A percentile compares a stretch with the other conserved stretches of the same genome.
Conservation (phyloP, 2,888 invertebrate species). For the Disparrhopalites patrizii region DNA sequence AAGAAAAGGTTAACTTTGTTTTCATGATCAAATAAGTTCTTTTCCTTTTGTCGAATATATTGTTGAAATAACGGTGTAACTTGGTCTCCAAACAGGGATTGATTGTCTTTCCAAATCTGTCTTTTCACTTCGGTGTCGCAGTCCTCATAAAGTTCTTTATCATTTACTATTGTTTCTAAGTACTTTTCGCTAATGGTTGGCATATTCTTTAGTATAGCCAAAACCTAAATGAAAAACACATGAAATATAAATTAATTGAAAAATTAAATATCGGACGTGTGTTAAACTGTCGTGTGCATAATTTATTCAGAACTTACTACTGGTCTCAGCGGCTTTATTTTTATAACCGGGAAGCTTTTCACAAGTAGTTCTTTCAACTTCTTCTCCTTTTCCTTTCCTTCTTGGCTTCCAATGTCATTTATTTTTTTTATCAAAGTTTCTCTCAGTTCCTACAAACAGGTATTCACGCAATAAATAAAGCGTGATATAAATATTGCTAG, state of each 20-base stretch:
- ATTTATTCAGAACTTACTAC: constrained; percentile 62
- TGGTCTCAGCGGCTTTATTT: constrained; percentile 83
- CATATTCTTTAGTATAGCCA: constrained; percentile 89
- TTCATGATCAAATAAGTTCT: constrained; percentile 79
- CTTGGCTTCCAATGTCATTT: constrained; percentile 69
- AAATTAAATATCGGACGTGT: background rate
- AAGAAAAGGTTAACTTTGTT: constrained; percentile 82
- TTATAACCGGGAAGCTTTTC: constrained; percentile 90
- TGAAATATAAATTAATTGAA: background rate
- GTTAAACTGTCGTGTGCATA: background rate
- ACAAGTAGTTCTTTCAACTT: constrained; percentile 83
- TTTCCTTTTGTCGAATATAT: constrained; percentile 91
- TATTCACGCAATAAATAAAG: background rate
- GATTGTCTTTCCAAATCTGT: constrained; percentile 98
- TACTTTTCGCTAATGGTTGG: constrained; percentile 90
- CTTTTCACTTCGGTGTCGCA: constrained; percentile 95
- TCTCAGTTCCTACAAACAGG: constrained; percentile 57
- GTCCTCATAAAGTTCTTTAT: constrained; percentile 84
- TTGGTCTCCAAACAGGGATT: constrained; percentile 93
- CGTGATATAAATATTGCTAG: background rate
- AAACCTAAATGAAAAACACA: constrained; percentile 33
- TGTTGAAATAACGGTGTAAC: constrained; percentile 90
- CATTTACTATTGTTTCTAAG: constrained; percentile 56
- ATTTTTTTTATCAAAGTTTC: constrained; percentile 73
- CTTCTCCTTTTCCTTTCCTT: constrained; percentile 70